phyloP scores from a whole-genome alignment of 2,888 invertebrate genomes.

The Nomada hirtipes region DNA sequence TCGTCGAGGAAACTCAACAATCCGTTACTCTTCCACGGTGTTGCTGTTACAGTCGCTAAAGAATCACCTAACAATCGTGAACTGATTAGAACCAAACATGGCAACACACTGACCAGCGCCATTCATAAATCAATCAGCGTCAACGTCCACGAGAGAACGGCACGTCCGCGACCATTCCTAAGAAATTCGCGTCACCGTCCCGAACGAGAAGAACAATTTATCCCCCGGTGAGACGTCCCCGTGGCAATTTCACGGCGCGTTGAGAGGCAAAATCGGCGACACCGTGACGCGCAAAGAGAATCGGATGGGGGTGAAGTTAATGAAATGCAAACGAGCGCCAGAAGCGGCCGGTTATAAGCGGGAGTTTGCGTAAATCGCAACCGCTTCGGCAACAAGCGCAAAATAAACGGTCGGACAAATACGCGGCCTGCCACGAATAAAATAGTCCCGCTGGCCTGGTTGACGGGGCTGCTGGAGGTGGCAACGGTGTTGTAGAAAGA shows the following conservation, averaged over 20 bases:
- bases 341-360: slow-evolving; percentile 56
- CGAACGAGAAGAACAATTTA: slow-evolving; percentile 49
- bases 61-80: slow-evolving; percentile 8
- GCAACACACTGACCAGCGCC: neutral
- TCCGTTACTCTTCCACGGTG: neutral
- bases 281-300: slow-evolving; percentile 63
- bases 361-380: slow-evolving; percentile 61
- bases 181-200: neutral
- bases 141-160: slow-evolving; percentile 27
- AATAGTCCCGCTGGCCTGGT: slow-evolving; percentile 67
- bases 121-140: slow-evolving; percentile 34
- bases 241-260: slow-evolving; percentile 36
- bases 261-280: slow-evolving; percentile 53
- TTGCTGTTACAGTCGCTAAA: no score
- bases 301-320: slow-evolving; percentile 73
- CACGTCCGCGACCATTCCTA: neutral
- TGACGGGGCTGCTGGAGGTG: slow-evolving; percentile 11
- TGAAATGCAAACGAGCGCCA: slow-evolving; percentile 78
- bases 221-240: slow-evolving; percentile 7
- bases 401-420: slow-evolving; percentile 75
- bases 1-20: no score
- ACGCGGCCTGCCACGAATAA: slow-evolving; percentile 70
- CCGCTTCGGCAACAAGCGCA: slow-evolving; percentile 69
- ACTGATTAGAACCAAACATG: slow-evolving; percentile 7
- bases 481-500: slow-evolving; percentile 23